These are phyloP conservation scores for Drosophila antonietae DNA, from an alignment of 2,888 invertebrate species.

Conservation along the genomic window DNA sequence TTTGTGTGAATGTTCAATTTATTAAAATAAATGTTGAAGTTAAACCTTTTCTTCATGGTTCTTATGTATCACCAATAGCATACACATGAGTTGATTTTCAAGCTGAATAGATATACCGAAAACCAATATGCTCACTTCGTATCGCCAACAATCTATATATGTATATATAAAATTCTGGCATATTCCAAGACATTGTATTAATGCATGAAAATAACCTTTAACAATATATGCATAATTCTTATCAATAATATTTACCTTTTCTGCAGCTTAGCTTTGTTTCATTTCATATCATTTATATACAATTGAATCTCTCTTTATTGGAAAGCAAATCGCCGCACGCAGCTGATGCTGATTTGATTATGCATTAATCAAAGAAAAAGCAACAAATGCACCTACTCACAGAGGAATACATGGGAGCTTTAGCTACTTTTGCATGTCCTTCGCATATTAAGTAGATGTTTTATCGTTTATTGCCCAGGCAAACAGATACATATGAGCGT, in stretches of 20 bases:
- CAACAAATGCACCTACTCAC: slow-evolving; percentile 16
- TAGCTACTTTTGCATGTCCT: slow-evolving; percentile 55
- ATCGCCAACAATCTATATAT: not conserved
- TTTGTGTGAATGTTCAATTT: too few species aligned
- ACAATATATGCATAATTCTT: not conserved
- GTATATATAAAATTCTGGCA: too few species aligned
- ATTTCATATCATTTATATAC: not conserved
- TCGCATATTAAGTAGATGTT: slow-evolving; percentile 68
- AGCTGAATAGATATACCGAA: too few species aligned
- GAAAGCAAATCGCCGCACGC: slow-evolving; percentile 32
- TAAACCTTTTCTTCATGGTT: too few species aligned
- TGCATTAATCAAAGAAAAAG: slow-evolving; percentile 47
- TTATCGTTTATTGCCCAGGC: slow-evolving; percentile 64
- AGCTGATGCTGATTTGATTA: slow-evolving; percentile 66
- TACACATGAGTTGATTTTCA: too few species aligned
- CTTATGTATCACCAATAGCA: too few species aligned
- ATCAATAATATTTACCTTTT: not conserved
- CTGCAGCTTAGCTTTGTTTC: not conserved
- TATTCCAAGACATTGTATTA: not conserved
- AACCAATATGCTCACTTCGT: not conserved
- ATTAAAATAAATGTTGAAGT: too few species aligned
- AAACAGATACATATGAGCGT: slow-evolving; percentile 50
- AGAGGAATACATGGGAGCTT: slow-evolving; percentile 15
- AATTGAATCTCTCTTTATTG: slow-evolving; percentile 1
- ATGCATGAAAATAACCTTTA: not conserved